phyloP scores from a whole-genome alignment of 2,888 invertebrate species.

The Pecten maximus region DNA sequence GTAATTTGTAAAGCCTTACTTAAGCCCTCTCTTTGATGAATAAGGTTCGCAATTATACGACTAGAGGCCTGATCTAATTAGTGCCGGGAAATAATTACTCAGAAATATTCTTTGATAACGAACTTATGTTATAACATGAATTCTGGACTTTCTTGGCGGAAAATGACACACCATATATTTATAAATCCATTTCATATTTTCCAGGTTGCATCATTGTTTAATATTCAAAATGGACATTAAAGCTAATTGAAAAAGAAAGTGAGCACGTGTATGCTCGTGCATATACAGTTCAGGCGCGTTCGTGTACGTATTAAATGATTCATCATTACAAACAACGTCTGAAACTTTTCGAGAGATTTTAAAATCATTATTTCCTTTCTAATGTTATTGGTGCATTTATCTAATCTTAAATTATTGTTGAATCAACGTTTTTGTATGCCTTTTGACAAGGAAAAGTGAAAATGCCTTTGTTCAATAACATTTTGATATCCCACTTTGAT shows the following conservation, averaged over 20 bases:
- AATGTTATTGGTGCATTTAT: too few relatives aligned
- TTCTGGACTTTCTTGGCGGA: background rate
- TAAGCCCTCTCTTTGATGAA: constrained; percentile 35
- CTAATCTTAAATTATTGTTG: too few relatives aligned
- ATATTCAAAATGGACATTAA: background rate
- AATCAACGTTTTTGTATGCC: too few relatives aligned
- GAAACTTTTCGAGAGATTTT: too few relatives aligned
- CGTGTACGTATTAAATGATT: background rate
- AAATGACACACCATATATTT: background rate
- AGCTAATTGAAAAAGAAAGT: background rate
- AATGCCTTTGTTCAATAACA: too few relatives aligned
- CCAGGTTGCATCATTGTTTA: background rate
- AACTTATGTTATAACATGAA: constrained; percentile 16
- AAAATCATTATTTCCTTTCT: too few relatives aligned
- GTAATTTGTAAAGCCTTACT: constrained; percentile 15
- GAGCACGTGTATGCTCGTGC: background rate
- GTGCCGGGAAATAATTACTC: background rate
- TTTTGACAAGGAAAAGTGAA: too few relatives aligned
- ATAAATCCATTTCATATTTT: background rate
- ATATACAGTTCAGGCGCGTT: background rate
- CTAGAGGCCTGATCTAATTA: constrained; percentile 1
- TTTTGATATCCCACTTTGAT: too few relatives aligned
- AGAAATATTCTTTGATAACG: constrained; percentile 16
- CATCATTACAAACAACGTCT: too few relatives aligned
- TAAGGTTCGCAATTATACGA: background rate